phyloP scores from a whole-genome alignment of 2,888 invertebrate species.

The Orthosia gothica region DNA sequence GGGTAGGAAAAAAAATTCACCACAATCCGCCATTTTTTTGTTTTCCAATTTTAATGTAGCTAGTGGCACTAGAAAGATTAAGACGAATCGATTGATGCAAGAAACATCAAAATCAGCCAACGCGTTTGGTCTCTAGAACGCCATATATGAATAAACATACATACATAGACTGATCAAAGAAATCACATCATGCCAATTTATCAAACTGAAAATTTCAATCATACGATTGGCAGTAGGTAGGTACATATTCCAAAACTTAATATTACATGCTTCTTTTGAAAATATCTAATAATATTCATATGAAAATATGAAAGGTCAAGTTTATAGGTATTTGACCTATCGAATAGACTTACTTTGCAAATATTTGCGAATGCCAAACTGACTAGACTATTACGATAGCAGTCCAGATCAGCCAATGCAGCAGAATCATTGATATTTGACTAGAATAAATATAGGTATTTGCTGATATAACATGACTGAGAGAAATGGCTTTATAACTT shows the following conservation, averaged over 20 bases:
- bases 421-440: conserved; percentile 1
- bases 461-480: neutral
- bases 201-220: neutral
- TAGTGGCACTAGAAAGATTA: too few relatives aligned
- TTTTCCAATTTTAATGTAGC: too few relatives aligned
- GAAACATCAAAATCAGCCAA: too few relatives aligned
- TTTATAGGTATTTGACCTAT: conserved; percentile 15
- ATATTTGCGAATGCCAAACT: conserved; percentile 40
- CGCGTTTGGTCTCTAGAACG: too few relatives aligned
- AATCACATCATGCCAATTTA: neutral
- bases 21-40: too few relatives aligned
- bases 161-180: too few relatives aligned
- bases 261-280: neutral
- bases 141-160: too few relatives aligned
- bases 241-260: neutral
- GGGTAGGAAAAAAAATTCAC: too few relatives aligned
- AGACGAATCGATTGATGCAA: too few relatives aligned
- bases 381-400: neutral
- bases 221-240: neutral
- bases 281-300: neutral
- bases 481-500: neutral
- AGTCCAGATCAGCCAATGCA: neutral
- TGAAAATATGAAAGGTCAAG: conserved; percentile 20
- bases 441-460: conserved; percentile 9
- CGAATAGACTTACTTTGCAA: conserved; percentile 3